Percentiles rank a stretch among this genome's conserved stretches.
phyloP scores from a whole-genome alignment of 2,113 vertebrate genomes.

The Saguinus midas region DNA sequence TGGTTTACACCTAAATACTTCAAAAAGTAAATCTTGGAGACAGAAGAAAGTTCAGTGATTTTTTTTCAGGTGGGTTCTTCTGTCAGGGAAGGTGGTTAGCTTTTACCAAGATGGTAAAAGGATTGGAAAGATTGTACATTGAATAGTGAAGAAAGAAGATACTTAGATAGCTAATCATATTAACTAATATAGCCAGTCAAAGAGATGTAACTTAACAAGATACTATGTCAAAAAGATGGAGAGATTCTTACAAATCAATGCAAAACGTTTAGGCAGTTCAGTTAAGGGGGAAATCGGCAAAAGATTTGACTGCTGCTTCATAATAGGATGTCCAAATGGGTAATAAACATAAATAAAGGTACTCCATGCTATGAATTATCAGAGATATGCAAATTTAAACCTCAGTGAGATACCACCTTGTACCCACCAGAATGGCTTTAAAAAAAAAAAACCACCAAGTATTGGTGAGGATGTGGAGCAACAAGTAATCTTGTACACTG shows the following conservation, averaged over 20 bases:
- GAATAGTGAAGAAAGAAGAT: background rate
- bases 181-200: background rate
- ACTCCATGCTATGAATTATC: background rate
- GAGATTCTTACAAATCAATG: background rate
- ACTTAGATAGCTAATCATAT: background rate
- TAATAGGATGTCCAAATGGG: background rate
- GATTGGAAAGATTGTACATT: background rate
- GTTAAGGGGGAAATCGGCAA: background rate
- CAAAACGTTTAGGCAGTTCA: background rate
- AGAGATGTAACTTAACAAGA: background rate
- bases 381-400: background rate
- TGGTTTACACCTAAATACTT: slow-evolving; percentile 1
- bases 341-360: background rate
- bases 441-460: background rate
- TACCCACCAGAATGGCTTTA: background rate
- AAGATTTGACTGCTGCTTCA: background rate
- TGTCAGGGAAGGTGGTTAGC: background rate
- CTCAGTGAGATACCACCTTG: background rate
- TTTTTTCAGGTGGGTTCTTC: background rate
- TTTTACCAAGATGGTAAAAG: background rate
- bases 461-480: background rate
- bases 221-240: background rate
- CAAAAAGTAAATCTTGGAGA: slow-evolving; percentile 16
- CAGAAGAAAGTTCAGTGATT: background rate
- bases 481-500: background rate